Evolutionary conservation across 1,140 invertebrate genomes (phyloP), one percentile per base, ranked within the genome.

Genomic region (Pararge aegeria): DNA sequence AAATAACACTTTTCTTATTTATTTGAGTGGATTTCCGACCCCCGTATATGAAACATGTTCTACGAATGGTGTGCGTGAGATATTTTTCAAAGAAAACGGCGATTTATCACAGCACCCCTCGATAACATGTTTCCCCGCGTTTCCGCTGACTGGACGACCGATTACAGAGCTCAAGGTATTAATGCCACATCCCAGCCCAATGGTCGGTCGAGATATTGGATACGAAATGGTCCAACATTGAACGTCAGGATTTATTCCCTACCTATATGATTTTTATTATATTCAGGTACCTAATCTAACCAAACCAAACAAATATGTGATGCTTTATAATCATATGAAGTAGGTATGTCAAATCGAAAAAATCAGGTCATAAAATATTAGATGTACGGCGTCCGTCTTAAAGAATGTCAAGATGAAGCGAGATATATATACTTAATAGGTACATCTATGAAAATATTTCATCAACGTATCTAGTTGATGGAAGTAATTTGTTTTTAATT

Each of bases 1-100:
- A 21, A 19, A 37, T 37, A 20, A 37, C n/a, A 37, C 15, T 40
- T 40, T 55, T 29, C 38, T 29, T 55, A 44, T 55, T 52, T 55
- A 55, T 44, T 42, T 16, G 9, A 55, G 38, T 55, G 52, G 20
- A 40, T 55, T 55, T 29, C 38, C 20, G 38, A 34, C 42, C 27
- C 42, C 24, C 16, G 16, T 55, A 30, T 9, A 44, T 2, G 24
- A 44, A 46, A 13, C 13, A 20, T 34, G 27, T 34, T 55, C n/a
- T 49, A 29, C 12, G 50, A 69, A 75, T 73, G 49, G 66, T 66
- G 73, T 75, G 72, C 62, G 63, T 54, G 56, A 67, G 62, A 81
- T 81, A 80, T 80, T 73, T 82, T 72, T 80, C 69, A 60, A 72
- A 66, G 70, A 78, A 71, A 75, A 61, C 59, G 59, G 46, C 76